Evolutionary conservation across 2,888 invertebrate genomes (phyloP).

Genomic region (Cantharis rustica): DNA sequence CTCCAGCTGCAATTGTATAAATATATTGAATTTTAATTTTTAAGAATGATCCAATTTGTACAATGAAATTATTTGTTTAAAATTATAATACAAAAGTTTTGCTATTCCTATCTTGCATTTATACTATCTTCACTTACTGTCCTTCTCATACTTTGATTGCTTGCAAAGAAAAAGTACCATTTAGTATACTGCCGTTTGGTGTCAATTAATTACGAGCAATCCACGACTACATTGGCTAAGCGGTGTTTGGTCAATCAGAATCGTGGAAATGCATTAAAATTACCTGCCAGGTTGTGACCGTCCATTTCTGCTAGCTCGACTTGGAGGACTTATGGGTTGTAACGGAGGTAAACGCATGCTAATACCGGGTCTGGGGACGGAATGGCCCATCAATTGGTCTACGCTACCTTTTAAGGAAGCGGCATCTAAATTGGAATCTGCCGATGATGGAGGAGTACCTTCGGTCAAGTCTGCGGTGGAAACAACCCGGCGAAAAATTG

Average conservation of each 20-base stretch:
- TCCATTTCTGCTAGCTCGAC: conserved; percentile 19
- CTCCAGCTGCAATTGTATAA: neutral
- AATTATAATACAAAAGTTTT: conserved; percentile 10
- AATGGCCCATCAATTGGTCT: conserved; percentile 54
- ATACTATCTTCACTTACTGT: conserved; percentile 21
- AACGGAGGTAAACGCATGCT: conserved; percentile 53
- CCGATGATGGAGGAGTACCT: conserved; percentile 51
- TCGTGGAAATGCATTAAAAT: neutral
- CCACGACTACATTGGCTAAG: neutral
- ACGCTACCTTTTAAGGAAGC: conserved; percentile 42
- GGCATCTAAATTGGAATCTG: conserved; percentile 49
- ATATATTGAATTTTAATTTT: neutral
- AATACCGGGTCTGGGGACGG: conserved; percentile 49
- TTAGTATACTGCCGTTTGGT: neutral
- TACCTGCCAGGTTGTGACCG: neutral
- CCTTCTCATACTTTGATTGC: conserved; percentile 20
- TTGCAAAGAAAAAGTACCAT: conserved; percentile 6
- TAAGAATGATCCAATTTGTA: conserved; percentile 2
- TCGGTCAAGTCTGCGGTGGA: conserved; percentile 43
- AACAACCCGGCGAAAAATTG: conserved; percentile 47
- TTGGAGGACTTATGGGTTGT: conserved; percentile 50
- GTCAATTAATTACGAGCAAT: too few species aligned
- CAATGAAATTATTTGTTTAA: conserved; percentile 15
- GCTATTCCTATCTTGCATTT: conserved; percentile 4
- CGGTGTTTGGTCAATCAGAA: neutral